phyloP scores from a whole-genome alignment of 2,113 vertebrate genomes.

The Perca schrenkii region DNA sequence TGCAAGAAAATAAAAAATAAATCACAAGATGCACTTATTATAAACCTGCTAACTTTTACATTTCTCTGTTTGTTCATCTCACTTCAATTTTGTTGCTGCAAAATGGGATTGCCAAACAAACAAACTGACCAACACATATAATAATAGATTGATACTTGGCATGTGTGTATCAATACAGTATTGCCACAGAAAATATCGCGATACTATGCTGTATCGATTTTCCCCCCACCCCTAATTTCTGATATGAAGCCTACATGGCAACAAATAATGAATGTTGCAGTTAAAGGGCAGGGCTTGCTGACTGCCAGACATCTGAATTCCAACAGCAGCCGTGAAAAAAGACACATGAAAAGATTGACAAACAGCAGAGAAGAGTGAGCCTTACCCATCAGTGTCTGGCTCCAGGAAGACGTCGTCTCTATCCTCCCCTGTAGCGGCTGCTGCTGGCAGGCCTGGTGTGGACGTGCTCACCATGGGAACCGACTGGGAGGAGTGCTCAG shows the following conservation, averaged over 20 bases:
- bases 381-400: constrained; percentile 92
- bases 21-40: neutral
- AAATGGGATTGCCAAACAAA: no score
- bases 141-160: no score
- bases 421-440: constrained; percentile 87
- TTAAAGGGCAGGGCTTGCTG: neutral
- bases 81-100: no score
- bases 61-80: no score
- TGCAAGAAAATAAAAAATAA: neutral
- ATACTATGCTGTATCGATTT: no score
- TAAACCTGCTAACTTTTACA: neutral
- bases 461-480: constrained; percentile 96
- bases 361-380: neutral
- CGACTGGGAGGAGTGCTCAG: constrained; percentile 93
- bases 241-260: neutral
- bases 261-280: neutral
- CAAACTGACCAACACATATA: no score
- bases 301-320: neutral
- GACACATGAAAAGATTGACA: neutral
- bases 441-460: constrained; percentile 86
- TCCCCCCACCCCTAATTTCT: neutral
- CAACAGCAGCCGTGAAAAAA: neutral
- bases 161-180: no score
- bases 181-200: no score
- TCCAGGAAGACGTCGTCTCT: constrained; percentile 92